These are phyloP conservation scores for Alviniconcha marisindica DNA, from an alignment of 1,140 invertebrate species.

Conservation along the genomic window DNA sequence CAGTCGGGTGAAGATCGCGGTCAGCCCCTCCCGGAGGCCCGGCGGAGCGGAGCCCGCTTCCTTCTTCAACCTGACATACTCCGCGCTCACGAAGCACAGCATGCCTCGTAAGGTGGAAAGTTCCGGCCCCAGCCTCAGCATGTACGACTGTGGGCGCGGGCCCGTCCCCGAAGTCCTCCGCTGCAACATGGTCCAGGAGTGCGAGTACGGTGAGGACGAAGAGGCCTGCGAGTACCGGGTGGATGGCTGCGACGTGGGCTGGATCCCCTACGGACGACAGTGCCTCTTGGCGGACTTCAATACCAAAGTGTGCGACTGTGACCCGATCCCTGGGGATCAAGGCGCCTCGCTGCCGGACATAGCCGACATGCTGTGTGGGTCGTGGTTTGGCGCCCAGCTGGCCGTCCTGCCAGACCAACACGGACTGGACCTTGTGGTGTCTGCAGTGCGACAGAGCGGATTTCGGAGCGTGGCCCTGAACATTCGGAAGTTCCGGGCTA, in stretches of 20 bases:
- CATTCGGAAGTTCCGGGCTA: neutral
- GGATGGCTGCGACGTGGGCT: neutral
- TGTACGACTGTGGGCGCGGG: neutral
- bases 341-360: neutral
- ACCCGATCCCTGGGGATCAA: neutral
- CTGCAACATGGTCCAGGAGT: constrained; percentile 21
- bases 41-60: neutral
- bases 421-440: neutral
- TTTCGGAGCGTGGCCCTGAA: neutral
- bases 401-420: neutral
- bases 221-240: neutral
- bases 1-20: neutral
- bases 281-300: neutral
- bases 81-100: neutral
- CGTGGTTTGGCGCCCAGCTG: neutral
- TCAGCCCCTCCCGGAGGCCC: neutral
- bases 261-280: neutral
- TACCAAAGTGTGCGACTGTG: neutral
- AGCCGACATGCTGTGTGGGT: neutral
- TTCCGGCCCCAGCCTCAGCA: neutral
- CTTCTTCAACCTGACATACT: neutral
- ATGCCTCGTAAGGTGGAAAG: neutral
- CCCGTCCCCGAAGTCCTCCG: neutral
- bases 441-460: neutral
- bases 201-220: constrained; percentile 1